Evolutionary conservation across 1,140 invertebrate species (phyloP).

Genomic region (Whitmania pigra): DNA sequence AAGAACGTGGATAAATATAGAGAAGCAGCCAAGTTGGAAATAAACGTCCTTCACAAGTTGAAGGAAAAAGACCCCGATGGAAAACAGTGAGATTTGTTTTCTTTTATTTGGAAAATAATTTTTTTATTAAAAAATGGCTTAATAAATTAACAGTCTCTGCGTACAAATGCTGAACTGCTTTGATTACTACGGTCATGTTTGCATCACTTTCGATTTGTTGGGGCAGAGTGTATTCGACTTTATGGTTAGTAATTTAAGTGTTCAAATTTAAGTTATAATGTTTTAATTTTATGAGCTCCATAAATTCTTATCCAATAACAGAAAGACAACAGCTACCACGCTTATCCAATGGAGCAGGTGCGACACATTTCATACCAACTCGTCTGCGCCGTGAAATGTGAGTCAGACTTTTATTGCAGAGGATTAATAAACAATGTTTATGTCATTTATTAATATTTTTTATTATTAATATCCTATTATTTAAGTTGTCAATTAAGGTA

Average conservation of each 20-base stretch:
- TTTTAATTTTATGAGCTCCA: too few relatives aligned
- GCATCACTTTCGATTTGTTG: conserved; percentile 96
- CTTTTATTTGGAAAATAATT: neutral
- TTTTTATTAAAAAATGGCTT: neutral
- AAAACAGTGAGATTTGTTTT: neutral
- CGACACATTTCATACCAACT: conserved; percentile 95
- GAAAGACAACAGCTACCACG: conserved; percentile 98
- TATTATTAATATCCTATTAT: neutral
- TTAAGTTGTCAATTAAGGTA: too few relatives aligned
- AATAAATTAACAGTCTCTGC: conserved; percentile 54
- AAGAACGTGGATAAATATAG: conserved; percentile 99
- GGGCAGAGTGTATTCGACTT: conserved; percentile 99
- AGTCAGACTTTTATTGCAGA: conserved; percentile 27
- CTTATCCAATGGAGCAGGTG: conserved; percentile 92
- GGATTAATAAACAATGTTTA: neutral
- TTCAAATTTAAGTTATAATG: neutral
- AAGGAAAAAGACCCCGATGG: conserved; percentile 68
- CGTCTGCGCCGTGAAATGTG: conserved; percentile 83
- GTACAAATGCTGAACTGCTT: conserved; percentile 98
- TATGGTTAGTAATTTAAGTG: conserved; percentile 55
- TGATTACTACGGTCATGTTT: conserved; percentile 98
- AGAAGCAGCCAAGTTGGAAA: conserved; percentile 96
- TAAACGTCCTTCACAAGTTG: conserved; percentile 93
- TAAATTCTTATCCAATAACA: conserved; percentile 42
- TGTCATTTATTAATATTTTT: neutral